Base-by-base conservation (phyloP, 1,140 invertebrate species). In the Drosophila burlai region DNA sequence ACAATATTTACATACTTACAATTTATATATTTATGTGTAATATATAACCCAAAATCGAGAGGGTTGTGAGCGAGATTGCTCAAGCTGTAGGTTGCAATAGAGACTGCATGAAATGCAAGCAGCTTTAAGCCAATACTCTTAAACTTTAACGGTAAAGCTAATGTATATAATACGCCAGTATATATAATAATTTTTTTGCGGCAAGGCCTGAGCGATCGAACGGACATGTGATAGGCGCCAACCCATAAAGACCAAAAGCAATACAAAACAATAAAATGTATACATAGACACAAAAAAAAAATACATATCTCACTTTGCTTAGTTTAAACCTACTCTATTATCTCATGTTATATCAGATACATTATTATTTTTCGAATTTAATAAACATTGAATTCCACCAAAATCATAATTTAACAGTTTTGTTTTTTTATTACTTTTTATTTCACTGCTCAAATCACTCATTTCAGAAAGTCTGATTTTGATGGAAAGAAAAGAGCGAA, bases 31-130 rank as follows among this genome's bases (percentile, higher is more conserved):
- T n/a, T 54, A 55, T 60, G 34, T 54, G 40, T 55, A 60, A 60
- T 54, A 29, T 59, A 59, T 59, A 59, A 13, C 36, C 43, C 31
- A 24, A 69, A 57, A 76, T 42, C 45, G 63, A 57, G 36, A 36
- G 58, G 64, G 76, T 78, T 78, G 76, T 78, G 65, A 71, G 75
- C 75, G 29, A 54, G 29, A 59, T 65, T 80, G 76, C 76, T 80
- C 76, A 79, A 76, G 47, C 18, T 63, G 42, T 31, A 62, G 46
- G 46, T 46, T 69, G 75, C 57, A 77, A 77, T 47, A 57, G 24
- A 49, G 47, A 40, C 57, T 54, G 76, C 76, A 79, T 78, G n/a
- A 64, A 78, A 79, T 79, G 76, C 47, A 58, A 18, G 16, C 52
- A 40, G 26, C 31, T 52, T 73, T 80, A 52, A 52, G 77, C 68